Percentiles rank a stretch among this genome's conserved stretches.
Conservation (phyloP, 2,113 vertebrate species). For the Forbesichthys papilliferus region DNA sequence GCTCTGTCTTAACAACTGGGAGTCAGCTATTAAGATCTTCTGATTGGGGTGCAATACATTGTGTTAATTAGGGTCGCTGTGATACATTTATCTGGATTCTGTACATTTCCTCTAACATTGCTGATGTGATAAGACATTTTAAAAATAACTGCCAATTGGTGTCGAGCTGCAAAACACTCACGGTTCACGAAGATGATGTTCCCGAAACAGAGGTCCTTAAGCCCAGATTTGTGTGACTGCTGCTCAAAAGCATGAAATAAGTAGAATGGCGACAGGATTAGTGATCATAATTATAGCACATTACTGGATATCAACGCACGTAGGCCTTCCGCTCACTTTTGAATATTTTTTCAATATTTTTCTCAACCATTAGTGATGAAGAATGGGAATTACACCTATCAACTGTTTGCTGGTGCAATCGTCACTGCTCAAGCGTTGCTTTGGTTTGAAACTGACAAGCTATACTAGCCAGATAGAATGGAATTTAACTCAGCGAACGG, state of each 20-base stretch:
- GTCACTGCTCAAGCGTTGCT: too few species aligned
- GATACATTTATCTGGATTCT: slow-evolving; percentile 54
- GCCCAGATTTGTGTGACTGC: not conserved
- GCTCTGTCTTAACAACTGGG: too few species aligned
- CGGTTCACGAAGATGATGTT: slow-evolving; percentile 15
- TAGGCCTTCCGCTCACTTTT: too few species aligned
- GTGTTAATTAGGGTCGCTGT: slow-evolving; percentile 60
- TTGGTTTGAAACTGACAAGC: too few species aligned
- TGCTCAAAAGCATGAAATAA: slow-evolving; percentile 25
- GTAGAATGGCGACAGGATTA: slow-evolving; percentile 3
- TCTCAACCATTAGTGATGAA: too few species aligned
- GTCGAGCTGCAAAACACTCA: slow-evolving; percentile 31
- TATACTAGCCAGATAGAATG: too few species aligned
- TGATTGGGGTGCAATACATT: slow-evolving; percentile 63
- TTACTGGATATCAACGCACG: too few species aligned
- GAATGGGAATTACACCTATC: too few species aligned
- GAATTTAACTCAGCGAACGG: too few species aligned
- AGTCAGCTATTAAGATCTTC: slow-evolving; percentile 21
- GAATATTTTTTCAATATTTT: too few species aligned
- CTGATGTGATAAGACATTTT: slow-evolving; percentile 44
- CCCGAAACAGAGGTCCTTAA: slow-evolving; percentile 2
- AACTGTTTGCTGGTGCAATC: too few species aligned
- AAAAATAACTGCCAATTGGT: slow-evolving; percentile 54
- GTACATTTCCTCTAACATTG: slow-evolving; percentile 42
- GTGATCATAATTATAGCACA: slow-evolving; percentile 3